A percentile compares a stretch with the other conserved stretches of the same genome.
Conservation (phyloP, 92 coral and sea anemone species). For the Porites divaricata region DNA sequence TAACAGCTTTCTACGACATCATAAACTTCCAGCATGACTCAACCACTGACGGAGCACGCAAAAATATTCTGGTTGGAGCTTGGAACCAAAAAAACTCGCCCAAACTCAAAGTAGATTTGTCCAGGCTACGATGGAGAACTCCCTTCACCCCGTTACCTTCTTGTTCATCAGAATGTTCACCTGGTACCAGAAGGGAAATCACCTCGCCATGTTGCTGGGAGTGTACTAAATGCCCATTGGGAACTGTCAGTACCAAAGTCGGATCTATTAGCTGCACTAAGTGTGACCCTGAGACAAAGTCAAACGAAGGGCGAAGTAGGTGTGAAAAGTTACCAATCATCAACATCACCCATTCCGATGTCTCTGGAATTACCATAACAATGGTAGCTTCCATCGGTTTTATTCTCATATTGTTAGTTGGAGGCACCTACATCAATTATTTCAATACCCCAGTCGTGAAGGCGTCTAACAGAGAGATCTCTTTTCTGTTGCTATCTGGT, state of each 20-base stretch:
- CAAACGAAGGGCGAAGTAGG: conserved; percentile 28
- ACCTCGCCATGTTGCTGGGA: neutral
- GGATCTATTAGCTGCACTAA: neutral
- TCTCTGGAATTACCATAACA: conserved; percentile 24
- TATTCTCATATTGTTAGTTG: neutral
- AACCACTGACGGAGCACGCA: too few species aligned
- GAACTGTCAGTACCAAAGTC: neutral
- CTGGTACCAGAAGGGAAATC: neutral
- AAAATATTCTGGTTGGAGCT: neutral
- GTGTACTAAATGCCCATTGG: neutral
- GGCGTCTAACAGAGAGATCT: neutral
- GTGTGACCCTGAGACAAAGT: conserved; percentile 50
- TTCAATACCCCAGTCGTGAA: neutral
- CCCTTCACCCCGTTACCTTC: neutral
- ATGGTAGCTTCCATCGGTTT: conserved; percentile 20
- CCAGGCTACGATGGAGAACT: neutral
- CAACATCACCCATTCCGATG: conserved; percentile 36
- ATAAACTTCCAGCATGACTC: neutral
- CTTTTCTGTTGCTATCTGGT: neutral
- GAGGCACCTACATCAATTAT: neutral
- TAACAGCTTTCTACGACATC: neutral
- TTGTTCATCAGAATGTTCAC: neutral
- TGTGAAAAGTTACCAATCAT: conserved; percentile 53
- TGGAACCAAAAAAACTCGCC: neutral
- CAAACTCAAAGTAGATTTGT: neutral